A percentile compares a stretch with the other conserved stretches of the same genome.
phyloP scores from a whole-genome alignment of 1,140 invertebrate species.

The Calycopis cecrops region DNA sequence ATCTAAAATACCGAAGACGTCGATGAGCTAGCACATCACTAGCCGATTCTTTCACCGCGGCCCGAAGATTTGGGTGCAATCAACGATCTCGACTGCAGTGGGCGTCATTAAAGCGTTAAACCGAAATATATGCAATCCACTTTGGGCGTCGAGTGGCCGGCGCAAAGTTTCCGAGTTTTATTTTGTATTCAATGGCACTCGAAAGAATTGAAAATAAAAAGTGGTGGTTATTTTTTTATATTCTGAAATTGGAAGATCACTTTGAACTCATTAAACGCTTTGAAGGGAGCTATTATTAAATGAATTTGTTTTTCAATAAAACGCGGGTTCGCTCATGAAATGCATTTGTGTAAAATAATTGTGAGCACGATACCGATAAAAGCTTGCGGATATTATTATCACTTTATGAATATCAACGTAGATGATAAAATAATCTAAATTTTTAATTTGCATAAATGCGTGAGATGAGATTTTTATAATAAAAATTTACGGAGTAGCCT shows the following conservation, averaged over 20 bases:
- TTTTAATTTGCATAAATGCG: too few species aligned
- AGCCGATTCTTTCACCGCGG: constrained; percentile 9
- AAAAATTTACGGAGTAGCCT: too few species aligned
- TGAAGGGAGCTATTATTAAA: too few species aligned
- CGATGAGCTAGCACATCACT: constrained; percentile 19
- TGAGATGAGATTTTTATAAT: too few species aligned
- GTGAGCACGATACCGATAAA: too few species aligned
- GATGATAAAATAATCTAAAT: too few species aligned
- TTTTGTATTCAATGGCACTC: constrained; percentile 7
- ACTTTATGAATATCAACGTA: too few species aligned
- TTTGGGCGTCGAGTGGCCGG: constrained; percentile 2
- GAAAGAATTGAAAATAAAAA: neutral
- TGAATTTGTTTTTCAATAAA: too few species aligned
- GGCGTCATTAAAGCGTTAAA: constrained; percentile 24
- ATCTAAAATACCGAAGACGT: neutral
- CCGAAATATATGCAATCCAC: constrained; percentile 25
- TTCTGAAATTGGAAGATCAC: neutral
- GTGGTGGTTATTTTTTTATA: neutral
- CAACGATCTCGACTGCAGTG: constrained; percentile 21
- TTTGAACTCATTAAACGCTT: neutral
- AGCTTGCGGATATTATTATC: too few species aligned
- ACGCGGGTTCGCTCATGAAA: too few species aligned
- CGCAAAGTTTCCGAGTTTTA: constrained; percentile 14
- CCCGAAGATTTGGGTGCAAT: constrained; percentile 23
- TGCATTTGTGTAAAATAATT: too few species aligned